These are phyloP conservation scores for Chironomus tentans DNA, from an alignment of 2,888 invertebrate species.

Conservation along the genomic window DNA sequence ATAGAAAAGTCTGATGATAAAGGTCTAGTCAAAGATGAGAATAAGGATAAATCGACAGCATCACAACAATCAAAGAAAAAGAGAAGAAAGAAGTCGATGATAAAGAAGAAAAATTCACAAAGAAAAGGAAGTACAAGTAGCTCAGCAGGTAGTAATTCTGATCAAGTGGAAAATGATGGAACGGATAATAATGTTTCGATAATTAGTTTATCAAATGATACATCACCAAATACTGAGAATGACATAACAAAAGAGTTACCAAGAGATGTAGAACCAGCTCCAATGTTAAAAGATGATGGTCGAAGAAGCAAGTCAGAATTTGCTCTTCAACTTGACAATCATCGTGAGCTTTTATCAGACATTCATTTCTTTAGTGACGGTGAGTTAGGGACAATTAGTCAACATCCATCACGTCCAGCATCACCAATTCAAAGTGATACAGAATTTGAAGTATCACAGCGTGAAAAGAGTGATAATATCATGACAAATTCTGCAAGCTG, in stretches of 20 bases:
- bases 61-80: conserved; percentile 51
- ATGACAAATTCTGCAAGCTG: conserved; percentile 50
- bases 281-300: not conserved
- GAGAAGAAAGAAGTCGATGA: conserved; percentile 66
- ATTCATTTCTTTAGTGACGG: conserved; percentile 91
- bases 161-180: conserved; percentile 29
- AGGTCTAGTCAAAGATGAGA: conserved; percentile 45
- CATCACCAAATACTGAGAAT: conserved; percentile 35
- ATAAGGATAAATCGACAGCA: conserved; percentile 32
- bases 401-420: conserved; percentile 56
- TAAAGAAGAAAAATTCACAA: conserved; percentile 69
- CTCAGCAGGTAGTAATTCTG: conserved; percentile 36
- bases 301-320: no score
- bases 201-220: conserved; percentile 36
- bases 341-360: conserved; percentile 48
- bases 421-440: conserved; percentile 91
- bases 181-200: conserved; percentile 22
- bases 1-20: conserved; percentile 35
- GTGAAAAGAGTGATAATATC: conserved; percentile 40
- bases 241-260: conserved; percentile 26
- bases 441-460: conserved; percentile 66
- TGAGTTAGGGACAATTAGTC: conserved; percentile 51
- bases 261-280: not conserved
- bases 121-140: conserved; percentile 53
- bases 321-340: conserved; percentile 33